Evolutionary conservation across 2,888 invertebrate genomes (phyloP).

Genomic region (Parasteatoda lunata): DNA sequence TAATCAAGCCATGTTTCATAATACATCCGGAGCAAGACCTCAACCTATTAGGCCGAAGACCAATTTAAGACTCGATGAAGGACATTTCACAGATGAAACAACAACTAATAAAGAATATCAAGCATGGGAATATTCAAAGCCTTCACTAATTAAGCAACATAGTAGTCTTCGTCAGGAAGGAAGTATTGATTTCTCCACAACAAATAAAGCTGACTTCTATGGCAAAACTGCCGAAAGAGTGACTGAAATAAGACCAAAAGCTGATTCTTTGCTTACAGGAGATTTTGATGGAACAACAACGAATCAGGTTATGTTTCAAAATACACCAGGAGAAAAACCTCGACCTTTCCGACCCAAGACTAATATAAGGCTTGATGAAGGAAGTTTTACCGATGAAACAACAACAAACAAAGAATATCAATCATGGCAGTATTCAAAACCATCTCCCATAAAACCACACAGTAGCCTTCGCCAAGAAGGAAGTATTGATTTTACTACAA

Average conservation of each 20-base stretch:
- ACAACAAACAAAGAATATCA: slow-evolving; percentile 53
- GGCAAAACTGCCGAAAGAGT: slow-evolving; percentile 31
- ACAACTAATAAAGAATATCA: slow-evolving; percentile 38
- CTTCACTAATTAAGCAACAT: slow-evolving; percentile 22
- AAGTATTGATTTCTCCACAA: slow-evolving; percentile 41
- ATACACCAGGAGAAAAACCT: slow-evolving; percentile 29
- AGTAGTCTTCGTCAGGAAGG: slow-evolving; percentile 65
- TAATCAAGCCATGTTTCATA: slow-evolving; percentile 31
- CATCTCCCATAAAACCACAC: slow-evolving; percentile 53
- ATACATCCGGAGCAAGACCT: slow-evolving; percentile 4
- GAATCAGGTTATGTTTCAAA: slow-evolving; percentile 46
- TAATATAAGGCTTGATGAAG: slow-evolving; percentile 46
- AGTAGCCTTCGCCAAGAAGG: slow-evolving; percentile 67
- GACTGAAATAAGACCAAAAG: slow-evolving; percentile 38
- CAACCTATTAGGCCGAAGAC: slow-evolving; percentile 14
- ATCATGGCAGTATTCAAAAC: slow-evolving; percentile 55
- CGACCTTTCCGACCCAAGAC: slow-evolving; percentile 33
- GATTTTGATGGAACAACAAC: slow-evolving; percentile 67
- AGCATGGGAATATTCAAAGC: slow-evolving; percentile 32
- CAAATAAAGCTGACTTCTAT: slow-evolving; percentile 39
- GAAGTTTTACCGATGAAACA: slow-evolving; percentile 37
- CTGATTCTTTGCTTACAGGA: slow-evolving; percentile 32
- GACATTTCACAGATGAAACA: slow-evolving; percentile 26
- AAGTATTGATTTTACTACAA: slow-evolving; percentile 62
- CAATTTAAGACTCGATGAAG: slow-evolving; percentile 21